Evolutionary conservation across 2,888 invertebrate species (phyloP).

Genomic region (Drosophila falleni): DNA sequence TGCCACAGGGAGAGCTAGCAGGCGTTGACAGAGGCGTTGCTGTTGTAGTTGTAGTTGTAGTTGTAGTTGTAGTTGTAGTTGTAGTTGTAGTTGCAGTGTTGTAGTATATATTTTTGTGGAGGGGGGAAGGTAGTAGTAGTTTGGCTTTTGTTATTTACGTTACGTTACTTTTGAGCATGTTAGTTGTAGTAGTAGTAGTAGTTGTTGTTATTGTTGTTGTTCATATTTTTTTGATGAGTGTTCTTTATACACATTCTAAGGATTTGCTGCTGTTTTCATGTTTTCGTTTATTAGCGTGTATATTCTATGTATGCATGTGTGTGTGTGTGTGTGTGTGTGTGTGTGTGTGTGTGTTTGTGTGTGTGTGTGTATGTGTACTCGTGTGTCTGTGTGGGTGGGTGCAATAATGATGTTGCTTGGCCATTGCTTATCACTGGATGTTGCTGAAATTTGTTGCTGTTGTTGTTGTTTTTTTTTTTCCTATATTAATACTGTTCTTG

Average conservation of each 20-base stretch:
- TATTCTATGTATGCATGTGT: constrained; percentile 43
- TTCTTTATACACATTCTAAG: constrained; percentile 69
- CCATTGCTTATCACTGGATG: constrained; percentile 44
- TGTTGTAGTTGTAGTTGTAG: constrained; percentile 63
- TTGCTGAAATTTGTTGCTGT: constrained; percentile 50
- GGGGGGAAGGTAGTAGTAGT: constrained; percentile 81
- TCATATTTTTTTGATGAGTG: constrained; percentile 55
- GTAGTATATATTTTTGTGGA: constrained; percentile 55
- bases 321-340: constrained; percentile 37
- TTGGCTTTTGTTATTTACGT: constrained; percentile 83
- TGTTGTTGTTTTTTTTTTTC: constrained; percentile 15
- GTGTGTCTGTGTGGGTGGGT: constrained; percentile 45
- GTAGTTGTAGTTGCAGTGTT: constrained; percentile 49
- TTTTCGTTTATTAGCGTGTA: constrained; percentile 38
- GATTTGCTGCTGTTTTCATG: constrained; percentile 65
- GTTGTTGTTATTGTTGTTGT: constrained; percentile 57
- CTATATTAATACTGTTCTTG: constrained; percentile 40
- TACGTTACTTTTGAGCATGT: constrained; percentile 77
- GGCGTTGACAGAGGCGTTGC: constrained; percentile 85
- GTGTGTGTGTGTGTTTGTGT: constrained; percentile 45
- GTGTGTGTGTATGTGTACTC: constrained; percentile 35
- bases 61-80: constrained; percentile 49
- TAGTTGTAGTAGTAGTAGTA: constrained; percentile 46
- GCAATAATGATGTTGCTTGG: constrained; percentile 51
- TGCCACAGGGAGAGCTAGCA: constrained; percentile 84